phyloP scores from a whole-genome alignment of 2,113 vertebrate species.

The Sakesphorus luctuosus region DNA sequence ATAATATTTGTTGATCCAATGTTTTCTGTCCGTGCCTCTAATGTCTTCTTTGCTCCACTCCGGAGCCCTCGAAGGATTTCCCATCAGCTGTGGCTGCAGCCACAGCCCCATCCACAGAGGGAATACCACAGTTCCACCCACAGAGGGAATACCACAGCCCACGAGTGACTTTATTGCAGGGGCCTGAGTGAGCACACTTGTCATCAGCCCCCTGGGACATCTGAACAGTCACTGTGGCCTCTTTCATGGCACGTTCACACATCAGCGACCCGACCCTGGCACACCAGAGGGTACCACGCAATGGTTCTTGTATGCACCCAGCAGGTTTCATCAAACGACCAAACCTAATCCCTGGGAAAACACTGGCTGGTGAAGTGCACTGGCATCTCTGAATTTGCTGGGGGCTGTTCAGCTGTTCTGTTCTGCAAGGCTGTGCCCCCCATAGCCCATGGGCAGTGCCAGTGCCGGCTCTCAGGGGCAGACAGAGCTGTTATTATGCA shows the following conservation, averaged over 20 bases:
- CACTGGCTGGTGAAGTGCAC: background rate
- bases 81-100: background rate
- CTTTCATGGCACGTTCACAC: background rate
- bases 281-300: background rate
- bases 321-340: background rate
- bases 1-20: constrained; percentile 46
- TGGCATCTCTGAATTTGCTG: background rate
- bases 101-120: too few relatives aligned
- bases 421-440: background rate
- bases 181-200: constrained; percentile 34
- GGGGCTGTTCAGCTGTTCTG: constrained; percentile 1
- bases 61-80: background rate
- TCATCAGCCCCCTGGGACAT: background rate
- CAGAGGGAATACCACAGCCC: constrained; percentile 2
- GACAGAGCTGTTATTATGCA: background rate
- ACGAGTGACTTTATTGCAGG: constrained; percentile 10
- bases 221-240: background rate
- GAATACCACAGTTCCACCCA: background rate
- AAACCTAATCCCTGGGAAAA: constrained; percentile 3
- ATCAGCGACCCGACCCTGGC: rapidly evolving
- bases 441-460: background rate
- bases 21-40: background rate
- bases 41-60: background rate
- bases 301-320: background rate
- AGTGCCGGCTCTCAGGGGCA: background rate